phyloP scores from a whole-genome alignment of 2,888 invertebrate species.

The Lomographa bimaculata region DNA sequence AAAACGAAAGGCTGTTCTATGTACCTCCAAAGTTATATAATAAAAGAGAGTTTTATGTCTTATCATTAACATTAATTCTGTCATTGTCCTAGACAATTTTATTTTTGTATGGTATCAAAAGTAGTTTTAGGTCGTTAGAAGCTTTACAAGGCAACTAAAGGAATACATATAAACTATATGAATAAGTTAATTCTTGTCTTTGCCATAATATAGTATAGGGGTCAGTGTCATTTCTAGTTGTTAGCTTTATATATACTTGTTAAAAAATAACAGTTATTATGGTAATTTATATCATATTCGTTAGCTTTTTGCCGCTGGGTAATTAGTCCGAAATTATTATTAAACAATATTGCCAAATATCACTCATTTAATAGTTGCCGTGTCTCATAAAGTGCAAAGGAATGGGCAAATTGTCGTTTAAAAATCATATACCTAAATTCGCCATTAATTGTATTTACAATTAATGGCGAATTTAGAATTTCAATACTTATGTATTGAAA shows the following conservation, averaged over 20 bases:
- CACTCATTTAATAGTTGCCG: too few species aligned
- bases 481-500: too few species aligned
- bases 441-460: too few species aligned
- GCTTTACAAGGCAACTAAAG: slow-evolving; percentile 70
- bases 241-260: too few species aligned
- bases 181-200: slow-evolving; percentile 43
- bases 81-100: slow-evolving; percentile 77
- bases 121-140: slow-evolving; percentile 67
- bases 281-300: too few species aligned
- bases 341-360: background rate
- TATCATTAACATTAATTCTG: slow-evolving; percentile 62
- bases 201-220: slow-evolving; percentile 45
- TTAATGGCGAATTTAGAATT: too few species aligned
- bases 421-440: too few species aligned
- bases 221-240: slow-evolving; percentile 37
- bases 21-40: slow-evolving; percentile 83
- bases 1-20: slow-evolving; percentile 81
- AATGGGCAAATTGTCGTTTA: too few species aligned
- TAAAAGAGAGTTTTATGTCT: slow-evolving; percentile 60
- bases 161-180: slow-evolving; percentile 45
- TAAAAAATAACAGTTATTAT: too few species aligned
- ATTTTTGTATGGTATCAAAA: slow-evolving; percentile 70
- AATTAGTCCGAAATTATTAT: too few species aligned
- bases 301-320: too few species aligned
- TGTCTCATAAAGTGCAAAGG: too few species aligned